Evolutionary conservation across 1,140 invertebrate genomes (phyloP).

Genomic region (Pygmarrhopalites habei): DNA sequence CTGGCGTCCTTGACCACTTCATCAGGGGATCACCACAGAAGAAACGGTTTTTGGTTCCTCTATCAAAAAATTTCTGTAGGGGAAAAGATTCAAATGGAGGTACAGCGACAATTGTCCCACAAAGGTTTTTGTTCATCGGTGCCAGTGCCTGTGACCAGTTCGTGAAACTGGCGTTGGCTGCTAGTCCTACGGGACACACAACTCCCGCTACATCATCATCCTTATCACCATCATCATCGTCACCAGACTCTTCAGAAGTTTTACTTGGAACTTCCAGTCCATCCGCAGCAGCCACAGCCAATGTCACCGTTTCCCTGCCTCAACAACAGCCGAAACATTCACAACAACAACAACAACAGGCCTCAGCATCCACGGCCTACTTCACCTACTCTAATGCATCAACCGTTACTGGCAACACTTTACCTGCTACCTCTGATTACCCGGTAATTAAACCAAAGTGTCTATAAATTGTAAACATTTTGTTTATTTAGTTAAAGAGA

Average conservation of each 20-base stretch:
- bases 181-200: constrained; percentile 32
- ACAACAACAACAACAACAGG: constrained; percentile 21
- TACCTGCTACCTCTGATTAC: constrained; percentile 11
- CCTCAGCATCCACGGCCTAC: constrained; percentile 22
- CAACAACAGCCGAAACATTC: constrained; percentile 11
- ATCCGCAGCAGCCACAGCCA: background rate
- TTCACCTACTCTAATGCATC: constrained; percentile 37
- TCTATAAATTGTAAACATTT: background rate
- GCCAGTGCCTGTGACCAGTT: constrained; percentile 15
- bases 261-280: constrained; percentile 2
- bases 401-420: constrained; percentile 22
- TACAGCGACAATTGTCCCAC: too few species aligned
- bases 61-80: too few species aligned
- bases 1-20: too few species aligned
- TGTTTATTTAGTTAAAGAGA: background rate
- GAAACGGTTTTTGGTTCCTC: too few species aligned
- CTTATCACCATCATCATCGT: constrained; percentile 17
- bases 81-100: too few species aligned
- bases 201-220: constrained; percentile 33
- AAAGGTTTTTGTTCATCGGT: too few species aligned
- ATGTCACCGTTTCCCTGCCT: constrained; percentile 15
- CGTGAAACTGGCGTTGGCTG: constrained; percentile 38
- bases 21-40: too few species aligned
- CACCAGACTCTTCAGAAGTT: background rate
- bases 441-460: too few species aligned